Evolutionary conservation across 1,140 invertebrate species (phyloP).

Genomic region (Galleria mellonella): DNA sequence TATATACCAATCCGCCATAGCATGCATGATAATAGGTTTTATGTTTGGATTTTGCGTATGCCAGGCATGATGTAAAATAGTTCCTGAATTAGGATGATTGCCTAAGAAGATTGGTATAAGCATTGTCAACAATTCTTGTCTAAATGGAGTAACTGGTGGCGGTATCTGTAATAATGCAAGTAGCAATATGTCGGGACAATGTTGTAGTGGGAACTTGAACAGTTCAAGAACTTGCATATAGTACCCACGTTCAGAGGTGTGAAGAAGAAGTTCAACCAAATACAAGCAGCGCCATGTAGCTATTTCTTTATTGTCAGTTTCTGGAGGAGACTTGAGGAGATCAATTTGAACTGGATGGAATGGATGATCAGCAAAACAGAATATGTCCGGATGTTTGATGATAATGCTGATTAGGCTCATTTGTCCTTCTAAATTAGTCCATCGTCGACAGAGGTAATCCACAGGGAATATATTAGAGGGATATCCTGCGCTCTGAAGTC

Average conservation of each 20-base stretch:
- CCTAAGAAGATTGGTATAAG: slow-evolving; percentile 93
- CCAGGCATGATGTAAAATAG: slow-evolving; percentile 96
- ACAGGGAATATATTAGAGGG: slow-evolving; percentile 88
- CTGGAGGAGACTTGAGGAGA: slow-evolving; percentile 92
- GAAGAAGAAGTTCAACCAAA: slow-evolving; percentile 90
- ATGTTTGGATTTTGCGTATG: slow-evolving; percentile 83
- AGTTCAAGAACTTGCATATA: slow-evolving; percentile 89
- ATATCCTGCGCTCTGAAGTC: slow-evolving; percentile 84
- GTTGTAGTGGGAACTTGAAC: slow-evolving; percentile 93
- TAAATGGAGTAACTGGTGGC: slow-evolving; percentile 81
- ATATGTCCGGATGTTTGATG: slow-evolving; percentile 93
- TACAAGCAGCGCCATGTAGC: slow-evolving; percentile 94
- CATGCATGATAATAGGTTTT: slow-evolving; percentile 93
- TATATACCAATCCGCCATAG: slow-evolving; percentile 98
- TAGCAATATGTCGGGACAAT: slow-evolving; percentile 95
- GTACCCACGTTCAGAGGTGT: slow-evolving; percentile 90
- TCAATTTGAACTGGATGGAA: slow-evolving; percentile 90
- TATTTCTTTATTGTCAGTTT: slow-evolving; percentile 94
- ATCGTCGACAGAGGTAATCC: slow-evolving; percentile 90
- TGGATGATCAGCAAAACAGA: slow-evolving; percentile 94
- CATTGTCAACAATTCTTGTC: slow-evolving; percentile 89
- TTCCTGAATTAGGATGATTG: slow-evolving; percentile 95
- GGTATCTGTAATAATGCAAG: slow-evolving; percentile 90
- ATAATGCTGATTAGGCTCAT: slow-evolving; percentile 91
- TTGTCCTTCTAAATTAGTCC: slow-evolving; percentile 95